A percentile compares a stretch with the other conserved stretches of the same genome.
Evolutionary conservation across 53 echinoderm and acorn worm species (phyloP).

Genomic region (Holothuria leucospilota): DNA sequence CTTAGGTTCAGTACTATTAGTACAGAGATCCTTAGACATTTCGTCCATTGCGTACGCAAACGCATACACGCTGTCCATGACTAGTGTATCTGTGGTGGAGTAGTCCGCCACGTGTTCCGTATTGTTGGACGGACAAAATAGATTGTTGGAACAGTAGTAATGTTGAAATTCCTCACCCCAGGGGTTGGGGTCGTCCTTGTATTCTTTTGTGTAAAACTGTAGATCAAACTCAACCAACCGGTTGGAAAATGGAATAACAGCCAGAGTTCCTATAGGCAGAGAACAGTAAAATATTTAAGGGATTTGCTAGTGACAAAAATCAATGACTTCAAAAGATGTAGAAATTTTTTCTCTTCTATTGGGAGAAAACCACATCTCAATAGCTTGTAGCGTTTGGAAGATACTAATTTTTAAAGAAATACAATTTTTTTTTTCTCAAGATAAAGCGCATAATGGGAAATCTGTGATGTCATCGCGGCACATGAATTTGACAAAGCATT

Average conservation of each 20-base stretch:
- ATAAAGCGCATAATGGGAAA: no score
- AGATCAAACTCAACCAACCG: conserved; percentile 69
- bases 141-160: conserved; percentile 57
- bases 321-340: no score
- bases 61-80: conserved; percentile 87
- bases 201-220: conserved; percentile 48
- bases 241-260: conserved; percentile 80
- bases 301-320: no score
- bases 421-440: no score
- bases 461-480: no score
- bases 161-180: conserved; percentile 79
- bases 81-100: conserved; percentile 78
- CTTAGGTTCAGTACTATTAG: neutral
- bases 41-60: conserved; percentile 77
- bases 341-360: no score
- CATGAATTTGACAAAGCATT: no score
- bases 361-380: no score
- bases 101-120: conserved; percentile 42
- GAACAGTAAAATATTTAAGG: neutral
- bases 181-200: conserved; percentile 66
- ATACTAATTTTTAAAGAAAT: no score
- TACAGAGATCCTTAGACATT: conserved; percentile 61
- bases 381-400: no score
- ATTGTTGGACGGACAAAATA: neutral
- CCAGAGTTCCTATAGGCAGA: conserved; percentile 71